phyloP scores from a whole-genome alignment of 2,888 invertebrate species.

The Brachycybe producta region DNA sequence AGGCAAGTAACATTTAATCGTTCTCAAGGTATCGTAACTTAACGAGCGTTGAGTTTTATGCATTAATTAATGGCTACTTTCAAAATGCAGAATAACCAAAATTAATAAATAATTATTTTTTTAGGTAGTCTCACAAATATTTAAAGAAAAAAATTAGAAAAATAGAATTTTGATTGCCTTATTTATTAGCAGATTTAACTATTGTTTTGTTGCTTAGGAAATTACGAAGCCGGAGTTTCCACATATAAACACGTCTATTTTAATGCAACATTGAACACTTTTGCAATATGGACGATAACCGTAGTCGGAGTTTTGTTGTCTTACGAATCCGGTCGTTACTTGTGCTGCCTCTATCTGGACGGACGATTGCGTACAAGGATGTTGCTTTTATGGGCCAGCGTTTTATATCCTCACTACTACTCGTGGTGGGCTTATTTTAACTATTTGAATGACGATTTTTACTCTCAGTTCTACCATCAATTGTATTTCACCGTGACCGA shows the following conservation, averaged over 20 bases:
- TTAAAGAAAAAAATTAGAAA: background rate
- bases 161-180: background rate
- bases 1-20: conserved; percentile 36
- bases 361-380: conserved; percentile 46
- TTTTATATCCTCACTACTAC: conserved; percentile 54
- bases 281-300: conserved; percentile 52
- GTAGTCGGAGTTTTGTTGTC: conserved; percentile 45
- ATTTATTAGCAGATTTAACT: background rate
- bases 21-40: background rate
- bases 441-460: conserved; percentile 57
- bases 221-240: conserved; percentile 54
- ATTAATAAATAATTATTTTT: background rate
- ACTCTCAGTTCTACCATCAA: conserved; percentile 55
- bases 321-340: conserved; percentile 48
- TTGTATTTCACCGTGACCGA: conserved; percentile 50
- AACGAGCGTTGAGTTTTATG: background rate
- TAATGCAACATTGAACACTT: conserved; percentile 49
- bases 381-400: conserved; percentile 46
- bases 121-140: background rate
- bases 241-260: conserved; percentile 58
- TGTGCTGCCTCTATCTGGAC: conserved; percentile 41
- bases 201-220: conserved; percentile 34
- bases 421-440: conserved; percentile 56
- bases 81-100: conserved; percentile 1
- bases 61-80: background rate